Evolutionary conservation across 2,888 invertebrate species (phyloP).

Genomic region (Netelia melanura): DNA sequence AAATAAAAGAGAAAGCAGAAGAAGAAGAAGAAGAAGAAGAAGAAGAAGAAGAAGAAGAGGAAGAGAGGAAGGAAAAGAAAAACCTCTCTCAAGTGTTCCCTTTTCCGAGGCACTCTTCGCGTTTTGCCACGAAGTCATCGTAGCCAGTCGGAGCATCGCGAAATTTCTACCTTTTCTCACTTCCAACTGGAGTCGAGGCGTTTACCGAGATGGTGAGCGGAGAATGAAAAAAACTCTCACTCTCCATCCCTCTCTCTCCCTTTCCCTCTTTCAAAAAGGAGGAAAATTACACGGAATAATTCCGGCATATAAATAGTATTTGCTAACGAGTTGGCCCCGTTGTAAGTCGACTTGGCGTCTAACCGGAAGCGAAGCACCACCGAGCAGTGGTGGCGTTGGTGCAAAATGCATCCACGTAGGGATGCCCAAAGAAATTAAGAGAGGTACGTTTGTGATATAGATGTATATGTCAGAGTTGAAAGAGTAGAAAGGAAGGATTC

Average conservation of each 20-base stretch:
- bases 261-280: slow-evolving; percentile 65
- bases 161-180: slow-evolving; percentile 56
- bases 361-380: slow-evolving; percentile 33
- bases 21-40: background rate
- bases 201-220: slow-evolving; percentile 8
- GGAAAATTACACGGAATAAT: slow-evolving; percentile 78
- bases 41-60: slow-evolving; percentile 18
- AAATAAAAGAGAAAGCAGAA: slow-evolving; percentile 54
- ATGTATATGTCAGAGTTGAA: slow-evolving; percentile 27
- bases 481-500: slow-evolving; percentile 56
- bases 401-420: slow-evolving; percentile 63
- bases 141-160: slow-evolving; percentile 27
- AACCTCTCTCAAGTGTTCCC: slow-evolving; percentile 20
- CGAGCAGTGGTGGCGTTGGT: background rate
- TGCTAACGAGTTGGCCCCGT: slow-evolving; percentile 77
- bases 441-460: slow-evolving; percentile 37
- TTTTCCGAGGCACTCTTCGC: slow-evolving; percentile 22
- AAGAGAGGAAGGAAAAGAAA: slow-evolving; percentile 4
- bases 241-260: slow-evolving; percentile 20
- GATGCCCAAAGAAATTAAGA: slow-evolving; percentile 78
- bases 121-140: slow-evolving; percentile 40
- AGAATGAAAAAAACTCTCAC: slow-evolving; percentile 23
- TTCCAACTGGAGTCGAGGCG: slow-evolving; percentile 40
- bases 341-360: slow-evolving; percentile 71
- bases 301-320: slow-evolving; percentile 79